These are phyloP conservation scores for Hyperoplus lanceolatus DNA, from an alignment of 2,797 vertebrate genomes.

Conservation along the genomic window DNA sequence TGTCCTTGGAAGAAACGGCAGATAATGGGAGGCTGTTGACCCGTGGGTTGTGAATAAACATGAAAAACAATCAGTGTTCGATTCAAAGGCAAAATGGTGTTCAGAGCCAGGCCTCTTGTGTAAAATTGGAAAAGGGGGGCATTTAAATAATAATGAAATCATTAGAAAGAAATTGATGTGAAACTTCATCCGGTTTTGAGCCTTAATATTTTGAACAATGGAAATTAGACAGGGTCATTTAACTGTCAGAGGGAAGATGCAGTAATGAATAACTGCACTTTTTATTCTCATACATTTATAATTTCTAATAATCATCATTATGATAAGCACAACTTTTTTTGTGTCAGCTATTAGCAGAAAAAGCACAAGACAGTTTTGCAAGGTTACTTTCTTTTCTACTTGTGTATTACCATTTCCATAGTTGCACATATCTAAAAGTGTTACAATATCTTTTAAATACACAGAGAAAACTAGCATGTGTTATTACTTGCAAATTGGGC, in stretches of 20 bases:
- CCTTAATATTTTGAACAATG: conserved; percentile 21
- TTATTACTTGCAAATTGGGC: background rate
- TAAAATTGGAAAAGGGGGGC: conserved; percentile 40
- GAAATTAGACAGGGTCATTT: conserved; percentile 40
- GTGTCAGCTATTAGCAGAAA: conserved; percentile 15
- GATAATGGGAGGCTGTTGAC: conserved; percentile 83
- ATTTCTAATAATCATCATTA: conserved; percentile 34
- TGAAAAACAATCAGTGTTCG: conserved; percentile 85
- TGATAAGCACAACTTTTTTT: conserved; percentile 21
- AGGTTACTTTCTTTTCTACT: conserved; percentile 15
- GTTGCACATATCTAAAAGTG: background rate
- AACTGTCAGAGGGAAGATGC: conserved; percentile 6
- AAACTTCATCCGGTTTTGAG: conserved; percentile 52
- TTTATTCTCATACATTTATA: conserved; percentile 15
- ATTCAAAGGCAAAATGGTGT: conserved; percentile 78
- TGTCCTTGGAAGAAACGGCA: conserved; percentile 86
- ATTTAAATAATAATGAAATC: conserved; percentile 70
- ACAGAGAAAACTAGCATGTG: background rate
- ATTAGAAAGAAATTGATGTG: conserved; percentile 69
- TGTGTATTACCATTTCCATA: conserved; percentile 10
- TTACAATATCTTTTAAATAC: conserved; percentile 13
- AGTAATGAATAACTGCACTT: background rate
- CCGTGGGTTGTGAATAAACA: conserved; percentile 88
- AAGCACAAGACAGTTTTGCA: conserved; percentile 13
- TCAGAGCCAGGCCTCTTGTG: conserved; percentile 58